phyloP scores from a whole-genome alignment of 2,113 vertebrate genomes.

The Rhinoptilus africanus region DNA sequence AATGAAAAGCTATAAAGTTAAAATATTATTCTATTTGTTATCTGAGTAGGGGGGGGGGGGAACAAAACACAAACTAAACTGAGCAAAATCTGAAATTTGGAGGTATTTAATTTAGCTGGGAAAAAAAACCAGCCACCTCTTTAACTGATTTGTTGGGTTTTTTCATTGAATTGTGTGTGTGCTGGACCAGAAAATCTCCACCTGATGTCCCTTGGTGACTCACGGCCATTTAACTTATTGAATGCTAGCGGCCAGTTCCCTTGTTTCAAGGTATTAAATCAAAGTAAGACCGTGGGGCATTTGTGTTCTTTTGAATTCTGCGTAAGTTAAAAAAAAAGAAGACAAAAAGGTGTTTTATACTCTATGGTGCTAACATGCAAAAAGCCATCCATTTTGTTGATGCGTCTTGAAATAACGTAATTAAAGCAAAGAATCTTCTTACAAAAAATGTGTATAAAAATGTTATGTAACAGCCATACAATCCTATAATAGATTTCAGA shows the following conservation, averaged over 20 bases:
- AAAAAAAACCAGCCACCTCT: not conserved
- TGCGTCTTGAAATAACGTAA: not conserved
- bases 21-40: not conserved
- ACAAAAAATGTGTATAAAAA: not conserved
- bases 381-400: not conserved
- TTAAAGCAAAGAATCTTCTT: not conserved
- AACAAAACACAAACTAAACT: not conserved
- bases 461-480: too few species aligned
- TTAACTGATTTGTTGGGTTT: not conserved
- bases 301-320: not conserved
- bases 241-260: not conserved
- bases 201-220: not conserved
- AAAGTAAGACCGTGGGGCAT: not conserved
- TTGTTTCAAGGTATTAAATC: constrained; percentile 26
- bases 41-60: not conserved
- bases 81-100: not conserved
- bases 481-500: not conserved
- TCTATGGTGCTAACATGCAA: not conserved
- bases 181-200: not conserved
- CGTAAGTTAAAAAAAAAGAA: not conserved
- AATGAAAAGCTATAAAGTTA: not conserved
- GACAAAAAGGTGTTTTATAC: not conserved
- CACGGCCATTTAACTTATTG: not conserved
- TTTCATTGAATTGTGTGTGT: not conserved
- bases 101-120: not conserved